A percentile compares a stretch with the other conserved stretches of the same genome.
Conservation (phyloP, 2,797 vertebrate species). For the Trachurus trachurus region DNA sequence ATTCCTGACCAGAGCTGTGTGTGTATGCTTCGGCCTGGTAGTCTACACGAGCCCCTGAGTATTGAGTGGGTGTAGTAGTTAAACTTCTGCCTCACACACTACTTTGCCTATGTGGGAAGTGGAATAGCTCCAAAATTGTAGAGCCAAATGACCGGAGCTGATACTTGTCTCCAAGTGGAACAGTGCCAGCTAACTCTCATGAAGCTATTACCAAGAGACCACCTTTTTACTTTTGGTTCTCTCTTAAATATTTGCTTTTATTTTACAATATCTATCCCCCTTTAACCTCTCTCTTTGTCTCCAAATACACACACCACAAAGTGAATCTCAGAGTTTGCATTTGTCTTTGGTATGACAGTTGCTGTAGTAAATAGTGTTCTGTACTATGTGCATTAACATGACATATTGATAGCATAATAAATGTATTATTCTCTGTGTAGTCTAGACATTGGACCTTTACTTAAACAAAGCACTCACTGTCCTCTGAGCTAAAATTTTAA, state of each 20-base stretch:
- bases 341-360: constrained; percentile 21
- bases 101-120: constrained; percentile 62
- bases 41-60: constrained; percentile 44
- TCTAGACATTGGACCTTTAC: not conserved
- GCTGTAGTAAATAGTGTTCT: not conserved
- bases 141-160: constrained; percentile 54
- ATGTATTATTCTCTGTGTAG: not conserved
- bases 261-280: constrained; percentile 12
- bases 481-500: constrained; percentile 10
- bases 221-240: constrained; percentile 17
- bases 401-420: not conserved
- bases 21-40: constrained; percentile 39
- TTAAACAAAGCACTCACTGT: constrained; percentile 12
- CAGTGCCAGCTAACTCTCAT: constrained; percentile 42
- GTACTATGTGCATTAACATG: constrained; percentile 7
- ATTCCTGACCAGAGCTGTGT: constrained; percentile 39
- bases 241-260: constrained; percentile 50
- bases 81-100: constrained; percentile 64
- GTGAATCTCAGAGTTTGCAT: constrained; percentile 30
- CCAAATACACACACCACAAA: constrained; percentile 34
- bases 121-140: constrained; percentile 56
- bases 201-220: constrained; percentile 39
- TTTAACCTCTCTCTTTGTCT: constrained; percentile 42
- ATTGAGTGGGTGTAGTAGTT: constrained; percentile 54
- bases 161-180: constrained; percentile 53